Evolutionary conservation across 2,113 vertebrate genomes (phyloP).

Genomic region (Promerops cafer): DNA sequence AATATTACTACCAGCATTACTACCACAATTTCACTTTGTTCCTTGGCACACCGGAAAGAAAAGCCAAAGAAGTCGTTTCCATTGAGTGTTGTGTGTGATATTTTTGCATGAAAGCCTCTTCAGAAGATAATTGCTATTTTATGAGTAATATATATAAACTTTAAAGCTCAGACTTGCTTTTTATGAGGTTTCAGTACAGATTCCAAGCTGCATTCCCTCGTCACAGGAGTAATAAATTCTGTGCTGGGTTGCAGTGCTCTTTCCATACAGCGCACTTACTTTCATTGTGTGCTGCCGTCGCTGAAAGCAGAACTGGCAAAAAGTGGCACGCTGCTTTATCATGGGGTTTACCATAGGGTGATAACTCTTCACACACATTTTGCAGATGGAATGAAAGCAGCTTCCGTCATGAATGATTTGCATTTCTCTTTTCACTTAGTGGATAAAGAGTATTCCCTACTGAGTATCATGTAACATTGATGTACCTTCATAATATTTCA

Average conservation of each 20-base stretch:
- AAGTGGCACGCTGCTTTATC: neutral
- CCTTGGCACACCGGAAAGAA: neutral
- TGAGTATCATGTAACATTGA: neutral
- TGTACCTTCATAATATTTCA: neutral
- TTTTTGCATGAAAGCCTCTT: neutral
- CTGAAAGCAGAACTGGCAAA: neutral
- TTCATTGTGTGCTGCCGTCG: neutral
- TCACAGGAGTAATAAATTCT: neutral
- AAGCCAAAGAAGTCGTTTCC: neutral
- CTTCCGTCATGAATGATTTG: neutral
- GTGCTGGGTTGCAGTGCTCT: neutral
- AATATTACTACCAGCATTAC: neutral
- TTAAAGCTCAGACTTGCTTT: neutral
- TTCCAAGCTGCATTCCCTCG: neutral
- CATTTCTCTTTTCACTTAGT: neutral
- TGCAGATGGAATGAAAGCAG: neutral
- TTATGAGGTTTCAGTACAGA: conserved; percentile 25
- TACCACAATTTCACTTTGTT: neutral
- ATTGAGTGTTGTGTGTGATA: neutral
- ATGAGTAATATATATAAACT: neutral
- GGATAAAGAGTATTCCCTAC: neutral
- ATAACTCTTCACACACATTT: neutral
- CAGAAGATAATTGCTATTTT: neutral
- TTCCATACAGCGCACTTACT: neutral
- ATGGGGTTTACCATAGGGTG: neutral